Base-by-base conservation (phyloP, 2,888 invertebrate species). In the Zhuqinia jingwanae region DNA sequence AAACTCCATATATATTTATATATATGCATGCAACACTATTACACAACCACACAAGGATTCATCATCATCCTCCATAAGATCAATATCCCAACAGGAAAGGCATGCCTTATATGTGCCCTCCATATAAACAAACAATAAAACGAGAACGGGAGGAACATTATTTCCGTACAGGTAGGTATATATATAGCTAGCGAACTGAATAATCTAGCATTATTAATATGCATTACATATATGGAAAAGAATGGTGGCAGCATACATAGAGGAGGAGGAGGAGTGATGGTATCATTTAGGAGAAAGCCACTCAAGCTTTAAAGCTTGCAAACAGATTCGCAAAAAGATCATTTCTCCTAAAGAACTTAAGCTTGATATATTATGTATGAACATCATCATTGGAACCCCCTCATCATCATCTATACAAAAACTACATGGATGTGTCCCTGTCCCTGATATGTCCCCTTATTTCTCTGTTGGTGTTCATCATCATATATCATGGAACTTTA, bases 21-120 rank as follows among this genome's bases (percentile, higher is more conserved):
- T n/a, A n/a, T n/a, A 13, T 15, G 27, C 22, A 20, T 68, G 22
- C 45, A 36, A 3, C 36, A 8, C 36, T 8, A 36, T n/a, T 22
- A 27, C 36, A 63, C 63, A n/a, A n/a, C n/a, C n/a, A n/a, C 30
- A 42, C 45, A 20, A 6, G 17, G 11, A 45, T 45, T 42, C 45
- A 2, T 58, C 11, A 25, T 10, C 25, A 10, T 22, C 17, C 2
- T 42, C n/a, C 36, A 65, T 11, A 45, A 68, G 68, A 68, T 68
- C 68, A 68, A 68, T 68, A 68, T 45, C 45, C 68, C 68, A 68
- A 45, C n/a, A 42, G 45, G 42, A 68, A 68, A 45, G 13, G 42
- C 20, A 22, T 22, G 20, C 20, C 68, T 65, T 65, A 8, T 36
- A 3, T n/a, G 5, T 36, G 42, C 17, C 65, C 65, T 68, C 17